Percentiles rank a stretch among this genome's conserved stretches.
Evolutionary conservation across 35 echinoderm and acorn worm genomes (phyloP).

Genomic region (Hemicentrotus pulcherrimus): DNA sequence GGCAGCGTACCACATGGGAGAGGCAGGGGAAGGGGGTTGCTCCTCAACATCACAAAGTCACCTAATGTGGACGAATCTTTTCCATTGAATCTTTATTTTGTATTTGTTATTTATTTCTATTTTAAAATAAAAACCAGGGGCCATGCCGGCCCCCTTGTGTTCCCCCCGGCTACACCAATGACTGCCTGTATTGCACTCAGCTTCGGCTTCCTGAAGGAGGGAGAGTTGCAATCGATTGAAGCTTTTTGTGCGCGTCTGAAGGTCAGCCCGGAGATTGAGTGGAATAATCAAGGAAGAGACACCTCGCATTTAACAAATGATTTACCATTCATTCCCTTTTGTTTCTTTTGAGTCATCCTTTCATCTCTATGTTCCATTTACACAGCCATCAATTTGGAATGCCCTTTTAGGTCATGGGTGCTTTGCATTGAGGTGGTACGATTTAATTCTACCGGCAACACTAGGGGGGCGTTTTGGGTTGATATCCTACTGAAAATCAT

Average conservation of each 20-base stretch:
- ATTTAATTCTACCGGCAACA: not conserved
- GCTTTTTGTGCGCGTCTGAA: not conserved
- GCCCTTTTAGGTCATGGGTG: not conserved
- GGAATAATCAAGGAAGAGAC: not conserved
- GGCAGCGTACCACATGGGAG: too few species aligned
- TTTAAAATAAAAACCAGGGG: too few species aligned
- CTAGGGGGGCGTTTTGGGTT: not conserved
- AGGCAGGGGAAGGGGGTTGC: too few species aligned
- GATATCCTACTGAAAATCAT: too few species aligned
- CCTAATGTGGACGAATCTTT: too few species aligned
- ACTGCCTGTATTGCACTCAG: not conserved
- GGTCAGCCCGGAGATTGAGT: not conserved
- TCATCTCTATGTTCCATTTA: not conserved
- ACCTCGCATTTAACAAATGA: not conserved
- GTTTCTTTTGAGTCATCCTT: not conserved
- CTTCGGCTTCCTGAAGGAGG: not conserved
- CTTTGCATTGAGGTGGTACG: not conserved
- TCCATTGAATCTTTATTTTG: too few species aligned
- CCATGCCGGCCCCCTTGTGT: too few species aligned
- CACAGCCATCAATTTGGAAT: not conserved
- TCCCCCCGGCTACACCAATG: too few species aligned
- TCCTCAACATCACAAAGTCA: too few species aligned
- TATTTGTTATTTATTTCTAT: too few species aligned
- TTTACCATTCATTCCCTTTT: not conserved
- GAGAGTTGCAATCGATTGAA: slow-evolving; percentile 9